A percentile compares a stretch with the other conserved stretches of the same genome.
Conservation (phyloP, 1,140 invertebrate genomes). For the Hydropsyche tenuis region DNA sequence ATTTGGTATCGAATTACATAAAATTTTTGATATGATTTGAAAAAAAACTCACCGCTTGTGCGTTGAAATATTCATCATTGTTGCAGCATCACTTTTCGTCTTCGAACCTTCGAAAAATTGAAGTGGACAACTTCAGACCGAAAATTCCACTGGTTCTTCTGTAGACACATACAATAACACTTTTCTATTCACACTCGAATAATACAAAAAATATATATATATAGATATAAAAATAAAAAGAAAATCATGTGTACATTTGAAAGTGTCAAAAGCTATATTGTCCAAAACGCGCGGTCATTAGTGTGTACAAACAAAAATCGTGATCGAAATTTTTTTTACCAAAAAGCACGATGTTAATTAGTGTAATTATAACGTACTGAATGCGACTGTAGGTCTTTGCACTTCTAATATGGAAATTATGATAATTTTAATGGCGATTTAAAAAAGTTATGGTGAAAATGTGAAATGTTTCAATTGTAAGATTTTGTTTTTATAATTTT, state of each 20-base stretch:
- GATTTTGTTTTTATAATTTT: too few relatives aligned
- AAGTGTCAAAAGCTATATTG: too few relatives aligned
- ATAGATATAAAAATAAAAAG: background rate
- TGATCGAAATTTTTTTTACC: background rate
- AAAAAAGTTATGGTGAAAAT: too few relatives aligned
- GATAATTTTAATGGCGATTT: too few relatives aligned
- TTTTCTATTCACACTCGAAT: constrained; percentile 14
- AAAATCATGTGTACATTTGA: background rate
- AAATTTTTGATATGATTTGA: background rate
- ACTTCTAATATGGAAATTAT: too few relatives aligned
- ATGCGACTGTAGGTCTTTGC: too few relatives aligned
- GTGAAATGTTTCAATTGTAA: too few relatives aligned
- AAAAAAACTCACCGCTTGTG: constrained; percentile 46
- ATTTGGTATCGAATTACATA: background rate
- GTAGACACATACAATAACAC: constrained; percentile 27
- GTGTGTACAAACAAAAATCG: background rate
- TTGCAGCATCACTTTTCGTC: constrained; percentile 41
- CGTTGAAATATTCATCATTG: constrained; percentile 46
- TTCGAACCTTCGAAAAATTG: constrained; percentile 35
- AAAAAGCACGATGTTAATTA: background rate
- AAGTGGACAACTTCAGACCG: constrained; percentile 30
- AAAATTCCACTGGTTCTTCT: constrained; percentile 28
- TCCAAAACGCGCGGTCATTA: background rate
- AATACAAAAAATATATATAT: constrained; percentile 4
- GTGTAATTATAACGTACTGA: too few relatives aligned